Evolutionary conservation across 2,113 vertebrate genomes (phyloP), one percentile per base, ranked within the genome.

Genomic region (Oreocharis arfaki): DNA sequence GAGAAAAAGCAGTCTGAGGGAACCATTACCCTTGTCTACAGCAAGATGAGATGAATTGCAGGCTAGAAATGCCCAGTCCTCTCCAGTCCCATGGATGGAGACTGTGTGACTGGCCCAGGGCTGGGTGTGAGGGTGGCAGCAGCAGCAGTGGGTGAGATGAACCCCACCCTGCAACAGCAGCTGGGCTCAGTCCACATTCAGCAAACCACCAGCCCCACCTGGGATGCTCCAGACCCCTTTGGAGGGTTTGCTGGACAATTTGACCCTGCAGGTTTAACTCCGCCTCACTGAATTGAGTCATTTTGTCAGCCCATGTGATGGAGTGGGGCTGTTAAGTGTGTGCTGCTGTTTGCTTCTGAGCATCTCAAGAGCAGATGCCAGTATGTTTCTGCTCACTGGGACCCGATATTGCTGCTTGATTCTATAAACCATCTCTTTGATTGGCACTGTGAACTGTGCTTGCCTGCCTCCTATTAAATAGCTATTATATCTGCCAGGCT

Each of bases 91-190:
- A 1, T 8, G 44, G 53, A 13, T 13, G 35, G 63, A 53, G 10
- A 6, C 32, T 19, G 20, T 0, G 3, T 15, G 56, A 9, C 33
- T 22, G 61, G 13, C 21, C 15, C 1, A 0, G 12, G 13, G 19
- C 35, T 5, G 21, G 7, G 2, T 17, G 13, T 52, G 44, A 33
- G 7, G 5, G 5, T 39, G 21, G 13, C 19, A 3, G 21, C 56
- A 71, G 61, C 44, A 87, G 61, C 32, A 7, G 15, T 35, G 13
- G 50, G 1, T 49, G 68, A 44, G 73, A 30, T 65, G 63, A 68
- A 28, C 13, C 11, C 26, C 37, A 42, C 24, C 24, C 44, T 4
- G 1, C 75, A 42, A 10, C 2, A 4, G 46, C 0, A 5, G 33
- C 65, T 44, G 47, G 4, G 52, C 65, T 73, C 53, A 59, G 35